Conservation (phyloP, 2,888 invertebrate species). For the Helobdella robusta region DNA sequence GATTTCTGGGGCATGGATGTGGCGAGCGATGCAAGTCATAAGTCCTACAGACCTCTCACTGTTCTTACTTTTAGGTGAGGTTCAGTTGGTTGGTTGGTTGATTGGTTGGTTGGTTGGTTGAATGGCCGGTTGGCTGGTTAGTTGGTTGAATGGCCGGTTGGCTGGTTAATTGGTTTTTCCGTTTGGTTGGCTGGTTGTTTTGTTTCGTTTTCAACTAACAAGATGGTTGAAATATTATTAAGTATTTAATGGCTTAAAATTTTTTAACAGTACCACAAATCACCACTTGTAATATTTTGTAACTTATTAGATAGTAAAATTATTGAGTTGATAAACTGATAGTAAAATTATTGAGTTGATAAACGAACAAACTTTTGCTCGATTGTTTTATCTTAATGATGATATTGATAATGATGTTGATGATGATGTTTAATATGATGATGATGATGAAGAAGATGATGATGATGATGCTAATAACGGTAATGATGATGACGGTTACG, state of each 20-base stretch:
- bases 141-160: not conserved
- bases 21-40: slow-evolving; percentile 71
- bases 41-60: slow-evolving; percentile 75
- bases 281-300: too few species aligned
- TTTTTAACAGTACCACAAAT: too few species aligned
- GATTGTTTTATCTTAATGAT: too few species aligned
- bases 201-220: too few species aligned
- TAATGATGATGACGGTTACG: not conserved
- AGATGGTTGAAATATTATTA: too few species aligned
- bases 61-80: slow-evolving; percentile 67
- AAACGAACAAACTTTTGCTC: too few species aligned
- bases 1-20: slow-evolving; percentile 86
- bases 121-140: not conserved
- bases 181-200: too few species aligned
- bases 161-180: not conserved
- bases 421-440: slow-evolving; percentile 9
- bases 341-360: too few species aligned
- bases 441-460: slow-evolving; percentile 6
- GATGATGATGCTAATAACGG: not conserved
- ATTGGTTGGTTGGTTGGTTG: not conserved
- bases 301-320: too few species aligned
- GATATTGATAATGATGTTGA: slow-evolving; percentile 8
- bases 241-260: too few species aligned
- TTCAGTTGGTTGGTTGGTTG: not conserved
- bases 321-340: too few species aligned